These are phyloP conservation scores for Ceratosolen fusciceps DNA, from an alignment of 1,140 invertebrate species.

Conservation along the genomic window DNA sequence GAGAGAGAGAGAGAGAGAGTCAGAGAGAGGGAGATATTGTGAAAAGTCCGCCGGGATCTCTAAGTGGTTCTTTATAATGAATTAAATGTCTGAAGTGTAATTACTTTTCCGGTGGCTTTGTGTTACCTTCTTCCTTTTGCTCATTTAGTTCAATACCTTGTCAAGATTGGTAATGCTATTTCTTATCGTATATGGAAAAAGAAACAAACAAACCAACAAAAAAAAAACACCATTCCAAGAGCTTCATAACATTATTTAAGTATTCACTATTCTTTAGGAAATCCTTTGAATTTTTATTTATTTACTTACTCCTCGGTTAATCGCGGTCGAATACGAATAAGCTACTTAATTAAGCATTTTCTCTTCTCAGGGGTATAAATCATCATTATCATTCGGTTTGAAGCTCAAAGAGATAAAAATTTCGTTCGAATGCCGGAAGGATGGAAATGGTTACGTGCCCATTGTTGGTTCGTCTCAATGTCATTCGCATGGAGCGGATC, in stretches of 20 bases:
- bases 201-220: no score
- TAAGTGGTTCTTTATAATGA: slow-evolving; percentile 31
- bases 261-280: not conserved
- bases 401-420: not conserved
- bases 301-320: no score
- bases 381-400: not conserved
- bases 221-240: not conserved
- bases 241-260: not conserved
- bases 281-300: no score
- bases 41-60: not conserved
- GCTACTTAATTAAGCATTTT: no score
- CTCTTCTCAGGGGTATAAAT: no score
- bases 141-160: not conserved
- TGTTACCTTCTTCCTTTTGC: not conserved
- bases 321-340: no score
- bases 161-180: not conserved
- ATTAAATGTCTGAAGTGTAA: slow-evolving; percentile 45
- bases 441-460: not conserved
- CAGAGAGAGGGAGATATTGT: not conserved
- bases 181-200: not conserved
- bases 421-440: not conserved
- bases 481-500: not conserved
- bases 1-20: no score
- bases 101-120: slow-evolving; percentile 21
- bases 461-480: not conserved